Base-by-base conservation (phyloP, 1,140 invertebrate species). In the Philotrypesis tridentata region DNA sequence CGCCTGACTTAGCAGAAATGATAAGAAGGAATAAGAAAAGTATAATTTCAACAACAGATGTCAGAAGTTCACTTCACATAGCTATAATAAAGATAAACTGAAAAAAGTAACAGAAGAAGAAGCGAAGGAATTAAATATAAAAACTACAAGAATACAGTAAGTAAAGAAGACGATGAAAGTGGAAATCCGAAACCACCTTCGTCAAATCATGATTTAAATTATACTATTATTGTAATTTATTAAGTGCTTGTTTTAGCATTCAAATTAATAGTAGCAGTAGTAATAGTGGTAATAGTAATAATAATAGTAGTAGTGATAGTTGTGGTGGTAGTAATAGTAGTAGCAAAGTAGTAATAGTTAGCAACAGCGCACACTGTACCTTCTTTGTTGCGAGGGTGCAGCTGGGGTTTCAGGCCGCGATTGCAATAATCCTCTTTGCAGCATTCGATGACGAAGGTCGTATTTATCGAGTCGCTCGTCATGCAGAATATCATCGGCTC, bases 391-490 rank as follows among this genome's bases (percentile, higher is more conserved):
- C 87, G 88, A 85, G 89, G 89, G 87, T 91, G 90, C 81, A 92
- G 91, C 89, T 88, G 89, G 86, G 93, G 93, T 89, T 90, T 92
- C 87, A 94, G 88, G 87, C 92, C 88, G 85, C 87, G 89, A 92
- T 95, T 95, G 92, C 94, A 95, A 92, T 92, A 93, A 92, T 95
- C 93, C 87, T 92, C 89, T 89, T 93, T 93, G 92, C 95, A 96
- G 93, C 95, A 95, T 85, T 93, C 92, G 91, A 94, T 92, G 89
- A 93, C 92, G 89, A 93, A 93, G 84, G 92, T 92, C 86, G 92
- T 91, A 88, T 94, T 93, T 89, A 88, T 89, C 87, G 89, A 89
- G 85, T 90, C 87, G 87, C 90, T 91, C 88, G 90, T 91, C 89
- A 90, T 91, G 90, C 91, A 92, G 90, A 91, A 91, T 90, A 91